Evolutionary conservation across 1,140 invertebrate genomes (phyloP).

Genomic region (Asbolus verrucosus): DNA sequence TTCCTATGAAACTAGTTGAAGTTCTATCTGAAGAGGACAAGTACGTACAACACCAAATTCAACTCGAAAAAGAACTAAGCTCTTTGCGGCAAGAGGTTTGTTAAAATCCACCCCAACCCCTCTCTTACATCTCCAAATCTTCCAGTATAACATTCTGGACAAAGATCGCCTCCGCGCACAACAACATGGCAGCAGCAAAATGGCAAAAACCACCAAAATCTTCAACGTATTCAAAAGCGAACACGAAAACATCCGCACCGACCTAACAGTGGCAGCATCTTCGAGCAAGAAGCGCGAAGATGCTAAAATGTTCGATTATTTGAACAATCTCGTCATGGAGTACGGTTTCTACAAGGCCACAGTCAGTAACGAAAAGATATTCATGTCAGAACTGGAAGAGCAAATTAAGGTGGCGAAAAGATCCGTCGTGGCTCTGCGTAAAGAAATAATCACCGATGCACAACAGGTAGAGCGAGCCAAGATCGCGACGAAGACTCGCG

Average conservation of each 20-base stretch:
- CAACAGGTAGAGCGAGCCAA: slow-evolving; percentile 56
- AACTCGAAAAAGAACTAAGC: too few species aligned
- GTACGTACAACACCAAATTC: too few species aligned
- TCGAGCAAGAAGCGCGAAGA: slow-evolving; percentile 61
- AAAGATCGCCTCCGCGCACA: neutral
- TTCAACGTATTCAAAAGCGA: slow-evolving; percentile 71
- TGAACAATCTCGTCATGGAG: slow-evolving; percentile 42
- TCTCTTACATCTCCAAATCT: neutral
- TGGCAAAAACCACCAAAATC: slow-evolving; percentile 63
- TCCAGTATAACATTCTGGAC: neutral
- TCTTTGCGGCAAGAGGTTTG: too few species aligned
- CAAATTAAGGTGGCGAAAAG: slow-evolving; percentile 63
- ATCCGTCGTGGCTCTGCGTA: slow-evolving; percentile 61
- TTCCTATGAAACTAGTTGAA: too few species aligned
- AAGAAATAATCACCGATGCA: slow-evolving; percentile 65
- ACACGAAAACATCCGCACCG: slow-evolving; percentile 72
- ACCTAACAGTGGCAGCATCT: slow-evolving; percentile 67
- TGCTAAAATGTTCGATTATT: slow-evolving; percentile 28
- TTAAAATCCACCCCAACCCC: too few species aligned
- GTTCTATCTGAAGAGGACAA: too few species aligned
- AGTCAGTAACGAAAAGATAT: slow-evolving; percentile 58
- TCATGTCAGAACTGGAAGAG: slow-evolving; percentile 63
- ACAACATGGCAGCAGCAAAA: neutral
- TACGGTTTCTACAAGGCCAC: slow-evolving; percentile 37
- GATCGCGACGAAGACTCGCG: slow-evolving; percentile 65